Evolutionary conservation across 2,797 vertebrate species (phyloP).

Genomic region (Natrix natrix): DNA sequence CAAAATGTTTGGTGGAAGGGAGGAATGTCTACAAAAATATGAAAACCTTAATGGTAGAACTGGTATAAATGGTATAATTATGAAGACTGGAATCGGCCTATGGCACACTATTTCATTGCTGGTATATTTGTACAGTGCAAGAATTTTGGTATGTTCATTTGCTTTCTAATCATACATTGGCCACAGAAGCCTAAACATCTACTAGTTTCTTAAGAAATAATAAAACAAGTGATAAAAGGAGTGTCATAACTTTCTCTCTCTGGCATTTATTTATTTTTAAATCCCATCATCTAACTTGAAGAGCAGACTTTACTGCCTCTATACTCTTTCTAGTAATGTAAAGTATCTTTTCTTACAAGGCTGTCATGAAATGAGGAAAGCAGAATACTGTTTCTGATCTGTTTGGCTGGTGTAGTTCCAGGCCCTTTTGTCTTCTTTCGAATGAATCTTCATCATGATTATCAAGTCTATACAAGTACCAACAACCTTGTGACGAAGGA

Average conservation of each 20-base stretch:
- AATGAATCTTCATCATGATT: neutral
- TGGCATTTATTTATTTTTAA: neutral
- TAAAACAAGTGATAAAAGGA: neutral
- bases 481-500: neutral
- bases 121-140: neutral
- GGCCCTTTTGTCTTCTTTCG: neutral
- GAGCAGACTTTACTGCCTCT: neutral
- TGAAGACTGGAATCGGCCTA: neutral
- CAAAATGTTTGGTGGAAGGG: neutral
- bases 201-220: neutral
- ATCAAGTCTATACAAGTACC: neutral
- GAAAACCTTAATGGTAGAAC: neutral
- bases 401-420: neutral
- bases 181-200: neutral
- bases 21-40: neutral
- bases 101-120: neutral
- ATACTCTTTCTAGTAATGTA: neutral
- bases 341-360: neutral
- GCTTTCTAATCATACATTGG: neutral
- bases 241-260: neutral
- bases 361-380: neutral
- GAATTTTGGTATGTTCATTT: neutral
- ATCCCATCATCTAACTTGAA: neutral
- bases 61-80: neutral
- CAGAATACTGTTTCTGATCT: neutral